Evolutionary conservation across 2,888 invertebrate species (phyloP), one percentile per base, ranked within the genome.

Genomic region (Drosophila limbata): DNA sequence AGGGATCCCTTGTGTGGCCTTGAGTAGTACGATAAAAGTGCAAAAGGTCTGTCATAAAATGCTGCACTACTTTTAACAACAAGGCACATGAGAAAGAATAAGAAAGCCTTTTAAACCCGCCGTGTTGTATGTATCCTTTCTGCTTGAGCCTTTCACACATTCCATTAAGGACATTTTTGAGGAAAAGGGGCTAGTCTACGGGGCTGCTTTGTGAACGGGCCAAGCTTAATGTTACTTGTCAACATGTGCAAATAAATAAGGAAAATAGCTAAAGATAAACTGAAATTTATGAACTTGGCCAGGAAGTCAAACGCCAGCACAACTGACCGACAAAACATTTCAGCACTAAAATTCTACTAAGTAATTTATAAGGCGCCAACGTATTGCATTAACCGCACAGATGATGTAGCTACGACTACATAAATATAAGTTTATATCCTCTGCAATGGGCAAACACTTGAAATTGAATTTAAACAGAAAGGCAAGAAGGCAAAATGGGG

Each of bases 211-310:
- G 31, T 11, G 17, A 39, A 25, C 25, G 21, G 15, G 25, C 9
- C 37, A 71, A 73, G 69, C 69, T 62, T 61, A 75, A 79, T 77
- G 79, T 73, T 71, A 71, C 84, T 81, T 84, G 84, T 86, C 87
- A 86, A 79, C 87, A 79, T 63, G 77, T 73, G 81, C 75, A 81
- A 81, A 81, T 75, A 84, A 74, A 77, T 86, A 74, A 48, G 64
- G 67, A 35, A 42, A 51, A 51, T 40, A 55, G 77, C 72, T 56
- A 66, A 67, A 84, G 84, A 84, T 77, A 84, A 86, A 84, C 84
- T 81, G 81, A 79, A 81, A 84, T 84, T 86, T 84, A 84, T 84
- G 84, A 79, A 73, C 70, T 66, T 44, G 57, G 17, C 73, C 63
- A 69, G 73, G 56, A 80, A 83, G 86, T 83, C 69, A 65, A 69